phyloP scores from a whole-genome alignment of 2,888 invertebrate genomes.

The Lepidocyrtoides sp. region DNA sequence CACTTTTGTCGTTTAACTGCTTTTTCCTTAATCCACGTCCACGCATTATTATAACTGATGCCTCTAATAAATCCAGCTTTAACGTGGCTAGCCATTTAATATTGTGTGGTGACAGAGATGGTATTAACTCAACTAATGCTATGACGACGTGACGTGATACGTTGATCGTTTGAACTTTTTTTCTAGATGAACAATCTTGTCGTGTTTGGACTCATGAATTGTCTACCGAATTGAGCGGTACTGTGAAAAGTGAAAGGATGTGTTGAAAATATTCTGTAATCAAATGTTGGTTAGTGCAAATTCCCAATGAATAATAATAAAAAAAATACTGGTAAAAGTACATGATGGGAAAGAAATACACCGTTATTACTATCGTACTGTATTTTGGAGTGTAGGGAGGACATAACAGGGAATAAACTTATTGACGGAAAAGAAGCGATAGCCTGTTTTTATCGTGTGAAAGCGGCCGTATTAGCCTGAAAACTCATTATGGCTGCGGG shows the following conservation, averaged over 20 bases:
- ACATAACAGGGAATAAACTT: neutral
- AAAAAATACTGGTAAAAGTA: neutral
- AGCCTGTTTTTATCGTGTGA: conserved; percentile 38
- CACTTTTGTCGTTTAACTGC: neutral
- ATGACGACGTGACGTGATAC: conserved; percentile 51
- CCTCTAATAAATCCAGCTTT: conserved; percentile 65
- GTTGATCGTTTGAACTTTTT: conserved; percentile 43
- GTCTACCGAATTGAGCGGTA: neutral
- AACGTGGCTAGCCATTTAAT: neutral
- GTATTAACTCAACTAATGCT: conserved; percentile 43
- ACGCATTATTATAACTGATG: neutral
- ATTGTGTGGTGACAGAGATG: conserved; percentile 17
- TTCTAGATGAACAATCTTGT: neutral
- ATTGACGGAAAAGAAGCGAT: neutral
- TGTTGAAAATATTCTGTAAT: neutral
- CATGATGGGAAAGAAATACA: neutral
- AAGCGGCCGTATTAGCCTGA: conserved; percentile 46
- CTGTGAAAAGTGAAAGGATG: conserved; percentile 55
- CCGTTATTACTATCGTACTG: conserved; percentile 1
- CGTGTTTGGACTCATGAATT: neutral
- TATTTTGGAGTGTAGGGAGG: neutral
- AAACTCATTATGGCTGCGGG: conserved; percentile 86
- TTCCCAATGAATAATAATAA: too few relatives aligned
- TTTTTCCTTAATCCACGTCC: neutral
- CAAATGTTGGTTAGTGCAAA: neutral